Percentiles rank a stretch among this genome's conserved stretches.
phyloP scores from a whole-genome alignment of 2,113 vertebrate species.

The Ctenodactylus gundi region DNA sequence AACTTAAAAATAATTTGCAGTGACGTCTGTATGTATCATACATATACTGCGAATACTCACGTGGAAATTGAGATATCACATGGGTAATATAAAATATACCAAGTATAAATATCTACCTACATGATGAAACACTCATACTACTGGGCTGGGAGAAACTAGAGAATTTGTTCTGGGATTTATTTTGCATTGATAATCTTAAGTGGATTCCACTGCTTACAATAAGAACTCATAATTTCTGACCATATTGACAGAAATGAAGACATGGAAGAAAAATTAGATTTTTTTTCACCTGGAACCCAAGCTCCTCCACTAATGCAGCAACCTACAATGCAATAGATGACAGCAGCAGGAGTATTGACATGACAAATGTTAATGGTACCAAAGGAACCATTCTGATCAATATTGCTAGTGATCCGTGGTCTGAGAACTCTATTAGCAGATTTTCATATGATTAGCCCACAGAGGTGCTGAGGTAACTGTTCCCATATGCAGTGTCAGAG shows the following conservation, averaged over 20 bases:
- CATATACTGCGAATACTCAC: neutral
- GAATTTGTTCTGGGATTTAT: slow-evolving; percentile 28
- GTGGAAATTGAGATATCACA: neutral
- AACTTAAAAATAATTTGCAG: neutral
- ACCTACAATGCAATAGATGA: slow-evolving; percentile 49
- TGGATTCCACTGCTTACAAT: slow-evolving; percentile 7
- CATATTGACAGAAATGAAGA: neutral
- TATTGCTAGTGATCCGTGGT: slow-evolving; percentile 73
- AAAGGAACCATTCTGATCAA: slow-evolving; percentile 73
- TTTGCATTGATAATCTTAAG: slow-evolving; percentile 42
- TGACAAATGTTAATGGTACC: slow-evolving; percentile 68
- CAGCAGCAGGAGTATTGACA: slow-evolving; percentile 20
- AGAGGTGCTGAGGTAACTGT: neutral
- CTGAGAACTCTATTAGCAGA: slow-evolving; percentile 68
- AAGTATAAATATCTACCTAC: neutral
- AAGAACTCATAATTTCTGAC: neutral
- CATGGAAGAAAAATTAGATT: slow-evolving; percentile 15
- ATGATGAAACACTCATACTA: neutral
- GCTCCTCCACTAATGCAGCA: neutral
- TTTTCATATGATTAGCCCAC: slow-evolving; percentile 53
- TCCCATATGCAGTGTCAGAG: neutral
- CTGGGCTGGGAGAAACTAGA: neutral
- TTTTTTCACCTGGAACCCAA: slow-evolving; percentile 1
- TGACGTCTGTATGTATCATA: neutral
- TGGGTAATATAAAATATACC: neutral